A percentile compares a stretch with the other conserved stretches of the same genome.
phyloP scores from a whole-genome alignment of 23 tunicate genomes.

The Phallusia fumigata region DNA sequence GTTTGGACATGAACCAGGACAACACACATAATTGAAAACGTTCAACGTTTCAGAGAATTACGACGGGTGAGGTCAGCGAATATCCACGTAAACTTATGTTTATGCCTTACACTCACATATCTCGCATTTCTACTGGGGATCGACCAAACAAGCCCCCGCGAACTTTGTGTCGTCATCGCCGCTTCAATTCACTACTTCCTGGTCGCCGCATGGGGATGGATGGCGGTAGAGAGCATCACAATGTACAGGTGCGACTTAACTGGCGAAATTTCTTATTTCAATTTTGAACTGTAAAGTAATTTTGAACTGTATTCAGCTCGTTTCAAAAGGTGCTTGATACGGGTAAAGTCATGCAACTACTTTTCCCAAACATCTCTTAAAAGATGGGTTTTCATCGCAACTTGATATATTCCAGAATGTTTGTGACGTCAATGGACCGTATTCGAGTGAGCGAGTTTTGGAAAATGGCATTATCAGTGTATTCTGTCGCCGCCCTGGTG shows the following conservation, averaged over 20 bases:
- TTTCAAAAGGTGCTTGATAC: no score
- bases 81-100: conserved; percentile 52
- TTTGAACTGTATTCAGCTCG: no score
- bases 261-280: no score
- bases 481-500: conserved; percentile 16
- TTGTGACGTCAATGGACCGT: conserved; percentile 27
- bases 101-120: conserved; percentile 42
- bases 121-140: conserved; percentile 46
- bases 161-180: conserved; percentile 45
- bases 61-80: conserved; percentile 42
- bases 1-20: no score
- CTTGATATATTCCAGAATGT: conserved; percentile 20
- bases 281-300: no score
- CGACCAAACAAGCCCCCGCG: conserved; percentile 31
- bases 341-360: no score
- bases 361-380: no score
- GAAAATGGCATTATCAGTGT: conserved; percentile 25
- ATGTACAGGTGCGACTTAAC: conserved; percentile 46
- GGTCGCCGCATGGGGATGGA: conserved; percentile 74
- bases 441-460: not conserved
- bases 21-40: no score
- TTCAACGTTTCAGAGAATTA: conserved; percentile 31
- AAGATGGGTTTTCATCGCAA: no score
- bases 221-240: conserved; percentile 70
- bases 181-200: conserved; percentile 58